These are phyloP conservation scores for Penaeus monodon DNA, from an alignment of 2,888 invertebrate genomes.

Conservation along the genomic window DNA sequence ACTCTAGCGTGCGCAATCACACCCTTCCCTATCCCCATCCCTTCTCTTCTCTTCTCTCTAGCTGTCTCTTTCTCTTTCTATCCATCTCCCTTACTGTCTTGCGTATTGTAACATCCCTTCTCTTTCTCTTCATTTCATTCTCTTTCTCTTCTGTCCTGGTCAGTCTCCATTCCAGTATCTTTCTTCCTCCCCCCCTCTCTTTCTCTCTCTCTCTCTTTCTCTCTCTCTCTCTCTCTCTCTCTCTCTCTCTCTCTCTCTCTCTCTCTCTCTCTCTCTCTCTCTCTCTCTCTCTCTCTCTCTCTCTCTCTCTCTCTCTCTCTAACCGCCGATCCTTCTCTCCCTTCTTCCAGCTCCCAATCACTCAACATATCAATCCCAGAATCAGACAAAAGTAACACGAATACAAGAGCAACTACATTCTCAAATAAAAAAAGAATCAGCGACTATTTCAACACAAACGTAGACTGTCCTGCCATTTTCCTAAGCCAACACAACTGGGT, in stretches of 20 bases:
- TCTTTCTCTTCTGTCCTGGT: background rate
- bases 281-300: conserved; percentile 29
- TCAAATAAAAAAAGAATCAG: no score
- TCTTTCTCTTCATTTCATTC: background rate
- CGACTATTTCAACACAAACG: no score
- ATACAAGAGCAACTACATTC: no score
- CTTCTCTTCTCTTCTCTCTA: background rate
- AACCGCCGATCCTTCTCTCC: no score
- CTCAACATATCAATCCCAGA: no score
- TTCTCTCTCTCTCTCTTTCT: background rate
- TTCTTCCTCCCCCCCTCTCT: background rate
- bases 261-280: conserved; percentile 8
- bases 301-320: no score
- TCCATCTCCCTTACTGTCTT: background rate
- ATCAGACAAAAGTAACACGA: no score
- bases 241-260: background rate
- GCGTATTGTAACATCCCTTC: background rate
- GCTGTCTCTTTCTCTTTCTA: conserved; percentile 9
- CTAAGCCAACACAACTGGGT: no score
- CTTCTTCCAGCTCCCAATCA: no score
- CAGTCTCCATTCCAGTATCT: background rate
- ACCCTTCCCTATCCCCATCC: background rate
- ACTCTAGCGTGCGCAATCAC: background rate
- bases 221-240: background rate
- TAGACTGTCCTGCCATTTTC: no score